A percentile compares a stretch with the other conserved stretches of the same genome.
Evolutionary conservation across 2,113 vertebrate species (phyloP).

Genomic region (Neolamprologus fasciatus): DNA sequence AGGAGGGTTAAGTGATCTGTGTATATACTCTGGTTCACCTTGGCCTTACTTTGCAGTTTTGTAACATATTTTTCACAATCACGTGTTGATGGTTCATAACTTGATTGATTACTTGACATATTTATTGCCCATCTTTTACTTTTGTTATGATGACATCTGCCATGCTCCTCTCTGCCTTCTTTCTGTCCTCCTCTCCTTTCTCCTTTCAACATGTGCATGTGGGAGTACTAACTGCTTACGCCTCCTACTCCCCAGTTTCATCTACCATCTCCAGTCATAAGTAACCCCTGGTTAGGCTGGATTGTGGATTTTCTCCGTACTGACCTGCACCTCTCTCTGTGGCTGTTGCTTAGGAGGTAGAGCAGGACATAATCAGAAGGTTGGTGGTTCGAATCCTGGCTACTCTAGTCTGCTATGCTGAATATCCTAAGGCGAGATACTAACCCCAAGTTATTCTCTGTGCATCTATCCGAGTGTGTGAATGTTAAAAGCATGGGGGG

Average conservation of each 20-base stretch:
- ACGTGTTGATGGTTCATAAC: background rate
- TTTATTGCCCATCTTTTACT: background rate
- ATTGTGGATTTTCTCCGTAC: accelerated
- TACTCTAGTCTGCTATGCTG: background rate
- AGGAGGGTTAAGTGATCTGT: background rate
- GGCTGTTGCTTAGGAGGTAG: accelerated
- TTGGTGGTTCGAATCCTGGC: background rate
- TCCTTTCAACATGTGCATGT: background rate
- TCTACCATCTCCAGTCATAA: background rate
- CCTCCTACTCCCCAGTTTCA: background rate
- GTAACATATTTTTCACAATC: background rate
- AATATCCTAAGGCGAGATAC: background rate
- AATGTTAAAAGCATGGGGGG: background rate
- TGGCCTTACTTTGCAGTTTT: background rate
- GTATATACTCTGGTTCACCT: background rate
- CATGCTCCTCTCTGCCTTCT: background rate
- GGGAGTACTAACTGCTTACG: background rate
- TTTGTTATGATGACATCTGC: background rate
- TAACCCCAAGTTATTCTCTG: background rate
- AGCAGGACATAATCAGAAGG: background rate
- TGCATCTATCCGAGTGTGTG: background rate
- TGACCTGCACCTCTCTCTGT: background rate
- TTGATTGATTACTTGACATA: background rate
- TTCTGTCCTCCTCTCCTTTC: background rate
- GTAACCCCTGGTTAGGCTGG: background rate